Conservation (phyloP, 2,113 vertebrate genomes). For the Tachycineta bicolor region DNA sequence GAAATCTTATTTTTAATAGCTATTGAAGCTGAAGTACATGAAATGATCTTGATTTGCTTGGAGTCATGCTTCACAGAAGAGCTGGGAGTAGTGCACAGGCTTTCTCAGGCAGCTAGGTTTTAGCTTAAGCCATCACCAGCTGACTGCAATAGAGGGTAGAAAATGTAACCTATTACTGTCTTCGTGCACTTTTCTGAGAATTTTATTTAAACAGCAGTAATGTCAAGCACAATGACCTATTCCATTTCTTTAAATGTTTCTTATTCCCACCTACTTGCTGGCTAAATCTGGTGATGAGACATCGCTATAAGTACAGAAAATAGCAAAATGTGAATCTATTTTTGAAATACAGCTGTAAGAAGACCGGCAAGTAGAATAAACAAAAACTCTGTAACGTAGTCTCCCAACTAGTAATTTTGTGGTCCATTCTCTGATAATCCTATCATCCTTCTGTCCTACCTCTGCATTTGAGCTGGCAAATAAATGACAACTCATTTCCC, state of each 20-base stretch:
- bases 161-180: background rate
- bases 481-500: background rate
- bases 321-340: background rate
- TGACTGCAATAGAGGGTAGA: background rate
- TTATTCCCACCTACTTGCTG: background rate
- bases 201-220: background rate
- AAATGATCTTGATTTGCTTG: background rate
- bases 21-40: background rate
- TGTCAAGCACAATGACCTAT: background rate
- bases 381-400: background rate
- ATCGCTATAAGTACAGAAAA: background rate
- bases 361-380: background rate
- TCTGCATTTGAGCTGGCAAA: background rate
- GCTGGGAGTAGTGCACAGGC: background rate
- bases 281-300: background rate
- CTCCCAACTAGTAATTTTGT: background rate
- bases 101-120: background rate
- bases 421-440: background rate
- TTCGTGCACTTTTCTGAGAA: background rate
- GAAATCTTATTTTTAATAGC: background rate
- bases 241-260: background rate
- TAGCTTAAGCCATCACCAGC: background rate
- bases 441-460: background rate
- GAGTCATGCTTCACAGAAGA: background rate
- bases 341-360: background rate